phyloP scores from a whole-genome alignment of 2,797 vertebrate genomes.

The Poecilia picta region DNA sequence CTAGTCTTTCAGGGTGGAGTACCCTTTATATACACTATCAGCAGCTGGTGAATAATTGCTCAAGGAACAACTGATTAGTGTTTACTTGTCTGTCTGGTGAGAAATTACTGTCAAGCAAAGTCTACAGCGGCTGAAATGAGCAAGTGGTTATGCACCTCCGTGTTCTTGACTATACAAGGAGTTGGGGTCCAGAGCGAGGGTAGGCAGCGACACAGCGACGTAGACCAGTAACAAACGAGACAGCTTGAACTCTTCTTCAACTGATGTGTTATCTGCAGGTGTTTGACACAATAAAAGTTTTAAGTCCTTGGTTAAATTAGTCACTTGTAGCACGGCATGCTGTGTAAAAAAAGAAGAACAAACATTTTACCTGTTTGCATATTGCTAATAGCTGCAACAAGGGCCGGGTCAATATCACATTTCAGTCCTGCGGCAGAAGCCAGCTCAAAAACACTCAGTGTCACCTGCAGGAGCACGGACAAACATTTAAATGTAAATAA shows the following conservation, averaged over 20 bases:
- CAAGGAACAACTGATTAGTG: conserved; percentile 36
- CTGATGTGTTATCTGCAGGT: conserved; percentile 83
- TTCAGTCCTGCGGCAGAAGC: conserved; percentile 87
- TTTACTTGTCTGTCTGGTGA: conserved; percentile 34
- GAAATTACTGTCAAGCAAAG: conserved; percentile 44
- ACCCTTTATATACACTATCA: conserved; percentile 48
- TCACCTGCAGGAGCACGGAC: conserved; percentile 78
- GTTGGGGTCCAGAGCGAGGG: conserved; percentile 83
- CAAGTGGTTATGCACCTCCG: conserved; percentile 82
- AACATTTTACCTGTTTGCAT: conserved; percentile 83
- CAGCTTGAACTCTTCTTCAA: conserved; percentile 92
- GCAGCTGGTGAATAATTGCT: conserved; percentile 46
- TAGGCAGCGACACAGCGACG: conserved; percentile 88
- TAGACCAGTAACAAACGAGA: conserved; percentile 91
- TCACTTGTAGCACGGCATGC: neutral
- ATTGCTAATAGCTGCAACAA: conserved; percentile 84
- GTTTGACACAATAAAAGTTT: conserved; percentile 2
- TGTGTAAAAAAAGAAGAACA: neutral
- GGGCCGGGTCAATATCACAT: conserved; percentile 89
- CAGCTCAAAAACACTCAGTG: conserved; percentile 88
- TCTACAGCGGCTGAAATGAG: conserved; percentile 29
- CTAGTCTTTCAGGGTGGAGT: conserved; percentile 51
- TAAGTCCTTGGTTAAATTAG: neutral
- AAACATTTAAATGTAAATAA: neutral
- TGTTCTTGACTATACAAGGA: conserved; percentile 86